Percentiles rank a stretch among this genome's conserved stretches.
Conservation (phyloP, 2,888 invertebrate genomes). For the Acleris holmiana region DNA sequence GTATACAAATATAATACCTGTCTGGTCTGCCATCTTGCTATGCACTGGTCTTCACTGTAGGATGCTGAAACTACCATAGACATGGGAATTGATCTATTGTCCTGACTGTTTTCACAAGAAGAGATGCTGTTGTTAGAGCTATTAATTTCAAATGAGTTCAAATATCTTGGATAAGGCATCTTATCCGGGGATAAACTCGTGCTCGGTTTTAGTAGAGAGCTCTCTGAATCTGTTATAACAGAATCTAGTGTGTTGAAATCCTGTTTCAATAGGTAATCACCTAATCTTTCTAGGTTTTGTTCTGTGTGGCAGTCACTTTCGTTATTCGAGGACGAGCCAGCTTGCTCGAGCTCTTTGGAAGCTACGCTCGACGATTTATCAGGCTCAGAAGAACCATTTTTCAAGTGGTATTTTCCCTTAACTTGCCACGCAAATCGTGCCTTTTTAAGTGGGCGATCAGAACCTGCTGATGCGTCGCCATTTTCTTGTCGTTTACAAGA, state of each 20-base stretch:
- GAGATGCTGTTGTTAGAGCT: slow-evolving; percentile 41
- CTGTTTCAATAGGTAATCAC: slow-evolving; percentile 70
- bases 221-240: slow-evolving; percentile 57
- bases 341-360: slow-evolving; percentile 45
- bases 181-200: slow-evolving; percentile 55
- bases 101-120: slow-evolving; percentile 45
- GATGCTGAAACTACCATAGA: slow-evolving; percentile 56
- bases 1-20: slow-evolving; percentile 75
- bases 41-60: slow-evolving; percentile 69
- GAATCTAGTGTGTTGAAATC: slow-evolving; percentile 66
- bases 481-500: slow-evolving; percentile 80
- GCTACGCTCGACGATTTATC: slow-evolving; percentile 42
- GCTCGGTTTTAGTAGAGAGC: slow-evolving; percentile 55
- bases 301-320: slow-evolving; percentile 57
- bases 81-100: slow-evolving; percentile 48
- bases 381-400: slow-evolving; percentile 63
- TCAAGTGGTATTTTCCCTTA: slow-evolving; percentile 86
- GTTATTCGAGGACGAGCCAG: slow-evolving; percentile 51
- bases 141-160: slow-evolving; percentile 56
- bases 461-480: slow-evolving; percentile 77
- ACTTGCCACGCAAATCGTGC: slow-evolving; percentile 88
- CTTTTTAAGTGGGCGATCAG: slow-evolving; percentile 86
- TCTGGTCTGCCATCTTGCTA: slow-evolving; percentile 86
- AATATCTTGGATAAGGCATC: slow-evolving; percentile 64
- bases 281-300: slow-evolving; percentile 68